A percentile compares a stretch with the other conserved stretches of the same genome.
Conservation (phyloP, 2,888 invertebrate genomes). For the Drosophila subquinaria region DNA sequence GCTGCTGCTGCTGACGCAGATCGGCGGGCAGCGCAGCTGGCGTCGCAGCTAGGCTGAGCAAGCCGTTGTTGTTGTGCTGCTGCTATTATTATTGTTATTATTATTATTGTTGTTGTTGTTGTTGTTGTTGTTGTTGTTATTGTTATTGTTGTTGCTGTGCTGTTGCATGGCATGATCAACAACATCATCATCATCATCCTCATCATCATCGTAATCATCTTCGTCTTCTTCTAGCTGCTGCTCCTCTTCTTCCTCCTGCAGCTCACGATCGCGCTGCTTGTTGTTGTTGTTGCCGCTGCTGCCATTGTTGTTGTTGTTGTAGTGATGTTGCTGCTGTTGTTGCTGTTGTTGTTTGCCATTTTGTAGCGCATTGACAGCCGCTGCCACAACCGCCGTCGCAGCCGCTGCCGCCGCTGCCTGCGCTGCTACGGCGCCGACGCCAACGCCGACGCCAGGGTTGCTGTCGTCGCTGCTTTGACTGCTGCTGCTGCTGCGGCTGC, state of each 20-base stretch:
- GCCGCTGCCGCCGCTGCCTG: constrained; percentile 56
- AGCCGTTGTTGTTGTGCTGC: constrained; percentile 45
- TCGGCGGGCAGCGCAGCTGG: constrained; percentile 47
- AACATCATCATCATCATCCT: constrained; percentile 32
- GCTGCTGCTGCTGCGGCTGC: constrained; percentile 22
- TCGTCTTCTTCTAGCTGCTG: constrained; percentile 48
- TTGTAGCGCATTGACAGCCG: constrained; percentile 32
- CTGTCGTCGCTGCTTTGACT: constrained; percentile 54
- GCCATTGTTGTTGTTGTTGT: constrained; percentile 20
- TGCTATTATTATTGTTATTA: constrained; percentile 44
- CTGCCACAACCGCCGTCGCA: constrained; percentile 34
- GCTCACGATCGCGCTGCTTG: constrained; percentile 27
- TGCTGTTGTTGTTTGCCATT: constrained; percentile 48
- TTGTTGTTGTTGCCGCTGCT: constrained; percentile 37
- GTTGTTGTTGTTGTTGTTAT: constrained; percentile 48
- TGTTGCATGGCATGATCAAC: constrained; percentile 37
- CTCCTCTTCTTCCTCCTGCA: constrained; percentile 30
- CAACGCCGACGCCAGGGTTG: constrained; percentile 27
- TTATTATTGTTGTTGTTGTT: constrained; percentile 35
- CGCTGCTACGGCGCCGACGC: constrained; percentile 58
- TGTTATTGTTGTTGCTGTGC: constrained; percentile 38
- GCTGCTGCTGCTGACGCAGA: constrained; percentile 46
- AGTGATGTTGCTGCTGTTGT: constrained; percentile 40
- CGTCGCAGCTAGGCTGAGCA: constrained; percentile 18
- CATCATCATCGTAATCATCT: constrained; percentile 55